Conservation (phyloP, 1,140 invertebrate genomes). For the Drosophila neocordata region DNA sequence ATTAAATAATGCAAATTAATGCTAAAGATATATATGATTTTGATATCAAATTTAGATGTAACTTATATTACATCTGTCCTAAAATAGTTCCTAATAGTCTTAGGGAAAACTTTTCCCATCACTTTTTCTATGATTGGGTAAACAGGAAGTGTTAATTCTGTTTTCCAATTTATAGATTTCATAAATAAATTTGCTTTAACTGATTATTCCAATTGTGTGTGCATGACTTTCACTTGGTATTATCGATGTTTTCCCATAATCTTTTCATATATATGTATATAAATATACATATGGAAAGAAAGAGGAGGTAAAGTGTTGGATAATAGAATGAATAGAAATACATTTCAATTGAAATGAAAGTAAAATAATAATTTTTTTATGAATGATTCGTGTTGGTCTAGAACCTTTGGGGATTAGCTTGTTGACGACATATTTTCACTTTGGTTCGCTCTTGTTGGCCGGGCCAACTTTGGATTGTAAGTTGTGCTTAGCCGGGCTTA, state of each 20-base stretch:
- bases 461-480: slow-evolving; percentile 50
- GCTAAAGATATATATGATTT: no score
- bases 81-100: no score
- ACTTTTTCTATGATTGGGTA: no score
- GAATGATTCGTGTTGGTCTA: slow-evolving; percentile 46
- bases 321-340: slow-evolving; percentile 23
- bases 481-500: slow-evolving; percentile 55
- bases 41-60: no score
- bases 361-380: slow-evolving; percentile 37
- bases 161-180: no score
- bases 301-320: neutral
- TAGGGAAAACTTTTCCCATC: no score
- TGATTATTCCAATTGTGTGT: neutral
- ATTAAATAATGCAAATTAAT: no score
- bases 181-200: no score
- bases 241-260: slow-evolving; percentile 15
- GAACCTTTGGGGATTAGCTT: slow-evolving; percentile 41
- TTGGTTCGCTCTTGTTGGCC: neutral
- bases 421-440: slow-evolving; percentile 30
- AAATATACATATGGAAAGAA: no score
- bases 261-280: neutral
- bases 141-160: no score
- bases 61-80: no score
- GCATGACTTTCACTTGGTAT: slow-evolving; percentile 3
- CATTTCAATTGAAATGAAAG: slow-evolving; percentile 29